Evolutionary conservation across 1,140 invertebrate species (phyloP).

Genomic region (Vanessa atalanta): DNA sequence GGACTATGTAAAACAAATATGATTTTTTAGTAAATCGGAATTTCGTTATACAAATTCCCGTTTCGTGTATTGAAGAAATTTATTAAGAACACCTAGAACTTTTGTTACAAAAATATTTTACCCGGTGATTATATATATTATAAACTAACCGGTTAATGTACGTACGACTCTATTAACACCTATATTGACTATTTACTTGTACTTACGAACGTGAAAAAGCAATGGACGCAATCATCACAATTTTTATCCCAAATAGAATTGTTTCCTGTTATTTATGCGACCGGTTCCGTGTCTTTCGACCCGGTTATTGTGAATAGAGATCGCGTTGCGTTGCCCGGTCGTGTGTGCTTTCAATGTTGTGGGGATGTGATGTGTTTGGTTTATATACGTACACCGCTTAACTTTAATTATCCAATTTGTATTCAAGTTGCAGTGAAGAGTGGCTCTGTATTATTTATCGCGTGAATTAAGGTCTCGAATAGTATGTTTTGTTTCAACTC

Average conservation of each 20-base stretch:
- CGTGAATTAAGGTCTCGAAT: constrained; percentile 55
- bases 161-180: too few relatives aligned
- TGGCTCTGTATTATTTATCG: constrained; percentile 73
- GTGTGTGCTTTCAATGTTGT: constrained; percentile 21
- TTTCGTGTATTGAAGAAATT: too few relatives aligned
- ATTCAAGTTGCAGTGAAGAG: constrained; percentile 75
- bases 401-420: constrained; percentile 76
- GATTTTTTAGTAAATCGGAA: too few relatives aligned
- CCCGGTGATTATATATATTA: too few relatives aligned
- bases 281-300: neutral
- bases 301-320: neutral
- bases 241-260: neutral
- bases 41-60: too few relatives aligned
- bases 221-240: neutral
- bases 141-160: too few relatives aligned
- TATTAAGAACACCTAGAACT: too few relatives aligned
- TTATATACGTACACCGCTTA: constrained; percentile 61
- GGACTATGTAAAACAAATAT: too few relatives aligned
- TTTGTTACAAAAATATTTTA: too few relatives aligned
- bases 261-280: neutral
- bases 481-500: constrained; percentile 32
- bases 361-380: constrained; percentile 47
- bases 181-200: too few relatives aligned
- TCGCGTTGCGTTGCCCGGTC: neutral
- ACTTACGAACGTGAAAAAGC: too few relatives aligned